Evolutionary conservation across 2,797 vertebrate species (phyloP).

Genomic region (Cebuella pygmaea): DNA sequence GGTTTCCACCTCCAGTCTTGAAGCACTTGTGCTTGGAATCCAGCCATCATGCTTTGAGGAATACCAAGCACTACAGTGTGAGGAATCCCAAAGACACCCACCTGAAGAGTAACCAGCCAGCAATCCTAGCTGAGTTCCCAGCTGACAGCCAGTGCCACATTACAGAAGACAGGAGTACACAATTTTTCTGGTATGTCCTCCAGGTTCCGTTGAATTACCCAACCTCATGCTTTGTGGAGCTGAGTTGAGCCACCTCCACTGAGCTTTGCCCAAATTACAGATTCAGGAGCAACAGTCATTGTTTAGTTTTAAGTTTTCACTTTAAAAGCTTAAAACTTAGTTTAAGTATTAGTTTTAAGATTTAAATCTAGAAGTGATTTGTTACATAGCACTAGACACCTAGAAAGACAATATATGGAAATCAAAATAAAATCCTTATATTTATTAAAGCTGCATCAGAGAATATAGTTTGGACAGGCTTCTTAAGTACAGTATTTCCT

Average conservation of each 20-base stretch:
- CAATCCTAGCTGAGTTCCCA: background rate
- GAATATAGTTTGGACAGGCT: background rate
- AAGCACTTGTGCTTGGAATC: background rate
- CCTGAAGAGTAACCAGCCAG: background rate
- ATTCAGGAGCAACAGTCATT: background rate
- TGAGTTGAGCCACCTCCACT: no score
- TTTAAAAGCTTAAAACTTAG: background rate
- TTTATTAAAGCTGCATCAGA: background rate
- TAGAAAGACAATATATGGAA: background rate
- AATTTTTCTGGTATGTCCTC: background rate
- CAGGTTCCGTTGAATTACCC: background rate
- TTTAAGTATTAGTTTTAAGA: background rate
- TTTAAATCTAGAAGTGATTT: background rate
- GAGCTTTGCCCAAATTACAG: background rate
- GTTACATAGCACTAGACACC: background rate
- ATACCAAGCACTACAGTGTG: background rate
- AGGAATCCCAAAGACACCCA: background rate
- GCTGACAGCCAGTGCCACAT: background rate
- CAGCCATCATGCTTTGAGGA: background rate
- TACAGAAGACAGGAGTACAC: background rate
- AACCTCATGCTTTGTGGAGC: background rate
- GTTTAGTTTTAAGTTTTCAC: background rate
- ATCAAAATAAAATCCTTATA: background rate
- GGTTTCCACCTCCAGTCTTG: background rate
- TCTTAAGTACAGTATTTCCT: fast-evolving